Evolutionary conservation across 2,888 invertebrate species (phyloP).

Genomic region (Tuta absoluta): DNA sequence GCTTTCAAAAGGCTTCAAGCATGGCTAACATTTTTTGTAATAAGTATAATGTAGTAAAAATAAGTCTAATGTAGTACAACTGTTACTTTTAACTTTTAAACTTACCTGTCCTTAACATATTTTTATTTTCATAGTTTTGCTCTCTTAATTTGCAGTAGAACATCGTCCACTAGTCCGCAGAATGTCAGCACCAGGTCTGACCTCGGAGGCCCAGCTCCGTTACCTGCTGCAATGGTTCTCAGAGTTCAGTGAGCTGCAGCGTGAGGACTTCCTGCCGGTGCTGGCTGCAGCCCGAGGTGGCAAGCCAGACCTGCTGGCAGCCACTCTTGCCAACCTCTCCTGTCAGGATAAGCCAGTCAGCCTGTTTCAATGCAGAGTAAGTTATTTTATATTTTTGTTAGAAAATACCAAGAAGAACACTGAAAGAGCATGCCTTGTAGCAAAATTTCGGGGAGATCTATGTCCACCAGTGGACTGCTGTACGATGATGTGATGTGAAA

Average conservation of each 20-base stretch:
- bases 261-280: conserved; percentile 90
- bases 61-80: too few species aligned
- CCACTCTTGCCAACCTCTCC: conserved; percentile 83
- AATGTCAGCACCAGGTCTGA: conserved; percentile 81
- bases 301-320: conserved; percentile 87
- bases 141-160: conserved; percentile 46
- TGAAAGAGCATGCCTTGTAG: too few species aligned
- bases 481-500: too few species aligned
- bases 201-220: conserved; percentile 87
- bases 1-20: too few species aligned
- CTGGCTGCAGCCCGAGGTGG: conserved; percentile 83
- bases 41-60: too few species aligned
- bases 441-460: too few species aligned
- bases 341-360: conserved; percentile 90
- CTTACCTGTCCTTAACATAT: too few species aligned
- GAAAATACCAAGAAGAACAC: too few species aligned
- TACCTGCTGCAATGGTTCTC: conserved; percentile 93
- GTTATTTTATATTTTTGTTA: too few species aligned
- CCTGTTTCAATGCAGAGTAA: conserved; percentile 90
- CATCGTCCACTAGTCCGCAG: conserved; percentile 56
- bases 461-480: too few species aligned
- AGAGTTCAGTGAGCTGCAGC: conserved; percentile 94
- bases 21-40: too few species aligned
- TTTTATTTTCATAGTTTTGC: background rate
- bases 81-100: too few species aligned